Conservation (phyloP, 2,797 vertebrate genomes). For the Clarias platycephalus region DNA sequence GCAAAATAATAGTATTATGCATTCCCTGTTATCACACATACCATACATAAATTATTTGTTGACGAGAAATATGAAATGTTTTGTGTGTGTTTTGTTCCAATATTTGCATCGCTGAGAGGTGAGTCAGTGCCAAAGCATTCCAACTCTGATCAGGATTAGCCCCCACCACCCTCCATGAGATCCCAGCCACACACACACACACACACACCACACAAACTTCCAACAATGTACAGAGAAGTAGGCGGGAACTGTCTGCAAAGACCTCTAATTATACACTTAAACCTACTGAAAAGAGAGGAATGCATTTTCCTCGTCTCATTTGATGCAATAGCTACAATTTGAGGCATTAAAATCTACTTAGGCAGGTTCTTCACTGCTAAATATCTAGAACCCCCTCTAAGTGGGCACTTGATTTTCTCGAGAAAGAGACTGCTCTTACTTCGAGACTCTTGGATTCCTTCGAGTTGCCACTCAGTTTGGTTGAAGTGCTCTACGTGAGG, state of each 20-base stretch:
- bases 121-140: slow-evolving; percentile 71
- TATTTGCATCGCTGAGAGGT: slow-evolving; percentile 58
- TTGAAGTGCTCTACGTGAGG: slow-evolving; percentile 25
- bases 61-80: slow-evolving; percentile 22
- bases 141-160: slow-evolving; percentile 68
- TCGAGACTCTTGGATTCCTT: slow-evolving; percentile 29
- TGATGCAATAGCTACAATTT: slow-evolving; percentile 40
- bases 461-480: slow-evolving; percentile 34
- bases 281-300: slow-evolving; percentile 48
- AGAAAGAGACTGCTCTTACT: slow-evolving; percentile 35
- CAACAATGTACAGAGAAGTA: slow-evolving; percentile 51
- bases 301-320: slow-evolving; percentile 47
- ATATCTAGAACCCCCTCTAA: slow-evolving; percentile 36
- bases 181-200: slow-evolving; percentile 51
- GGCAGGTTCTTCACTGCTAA: slow-evolving; percentile 37
- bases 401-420: slow-evolving; percentile 41
- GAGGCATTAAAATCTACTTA: slow-evolving; percentile 41
- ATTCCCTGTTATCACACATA: neutral
- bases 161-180: slow-evolving; percentile 60
- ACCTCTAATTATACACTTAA: slow-evolving; percentile 56
- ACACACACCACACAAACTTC: slow-evolving; percentile 33
- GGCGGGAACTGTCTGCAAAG: slow-evolving; percentile 47
- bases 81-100: slow-evolving; percentile 54
- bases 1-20: neutral
- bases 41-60: neutral